Conservation (phyloP, 2,113 vertebrate species). For the Burhinus oedicnemus region DNA sequence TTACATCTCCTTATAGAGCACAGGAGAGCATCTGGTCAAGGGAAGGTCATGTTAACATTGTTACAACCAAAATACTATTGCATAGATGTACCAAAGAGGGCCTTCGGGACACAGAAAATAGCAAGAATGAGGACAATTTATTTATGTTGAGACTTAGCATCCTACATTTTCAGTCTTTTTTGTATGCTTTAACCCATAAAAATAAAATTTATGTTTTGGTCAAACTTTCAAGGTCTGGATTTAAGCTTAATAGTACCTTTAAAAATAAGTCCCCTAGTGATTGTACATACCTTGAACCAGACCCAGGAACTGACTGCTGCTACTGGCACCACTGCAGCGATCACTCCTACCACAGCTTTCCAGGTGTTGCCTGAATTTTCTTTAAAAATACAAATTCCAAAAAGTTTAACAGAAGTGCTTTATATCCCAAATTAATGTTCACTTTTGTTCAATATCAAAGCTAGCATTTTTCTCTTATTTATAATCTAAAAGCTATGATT, state of each 20-base stretch:
- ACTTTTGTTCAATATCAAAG: background rate
- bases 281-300: background rate
- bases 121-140: background rate
- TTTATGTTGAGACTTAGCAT: background rate
- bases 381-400: background rate
- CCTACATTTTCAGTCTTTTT: background rate
- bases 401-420: background rate
- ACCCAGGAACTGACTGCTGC: rapidly evolving
- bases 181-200: background rate
- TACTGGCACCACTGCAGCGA: rapidly evolving
- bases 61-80: background rate
- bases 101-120: background rate
- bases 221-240: background rate
- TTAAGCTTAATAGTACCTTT: background rate
- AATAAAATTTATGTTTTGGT: background rate
- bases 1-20: background rate
- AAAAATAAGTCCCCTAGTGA: background rate
- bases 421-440: background rate
- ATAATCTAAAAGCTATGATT: background rate
- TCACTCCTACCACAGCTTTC: rapidly evolving
- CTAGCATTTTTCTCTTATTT: background rate
- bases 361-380: background rate
- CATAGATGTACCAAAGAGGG: background rate
- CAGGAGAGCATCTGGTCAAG: background rate
- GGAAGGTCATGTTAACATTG: background rate